Percentiles rank a stretch among this genome's conserved stretches.
Evolutionary conservation across 2,113 vertebrate genomes (phyloP).

Genomic region (Carollia perspicillata): DNA sequence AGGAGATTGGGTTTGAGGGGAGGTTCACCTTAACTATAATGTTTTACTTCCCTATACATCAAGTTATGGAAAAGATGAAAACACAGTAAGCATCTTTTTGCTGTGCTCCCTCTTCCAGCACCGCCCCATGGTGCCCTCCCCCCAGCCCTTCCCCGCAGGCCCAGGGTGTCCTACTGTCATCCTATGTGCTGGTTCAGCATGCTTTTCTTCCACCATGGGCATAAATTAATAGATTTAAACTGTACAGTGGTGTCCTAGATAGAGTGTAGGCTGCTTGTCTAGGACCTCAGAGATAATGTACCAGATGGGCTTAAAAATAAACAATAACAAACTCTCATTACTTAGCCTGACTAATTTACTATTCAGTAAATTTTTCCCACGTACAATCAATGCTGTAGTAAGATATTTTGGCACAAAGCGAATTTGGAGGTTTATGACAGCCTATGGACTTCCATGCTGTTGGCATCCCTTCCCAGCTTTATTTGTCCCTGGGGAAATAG

Average conservation of each 20-base stretch:
- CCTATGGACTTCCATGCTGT: background rate
- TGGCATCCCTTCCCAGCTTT: background rate
- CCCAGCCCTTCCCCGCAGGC: background rate
- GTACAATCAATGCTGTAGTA: conserved; percentile 44
- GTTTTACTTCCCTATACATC: background rate
- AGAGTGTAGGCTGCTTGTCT: background rate
- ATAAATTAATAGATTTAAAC: background rate
- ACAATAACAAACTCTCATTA: conserved; percentile 41
- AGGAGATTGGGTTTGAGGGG: background rate
- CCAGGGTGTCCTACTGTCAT: background rate
- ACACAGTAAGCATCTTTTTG: background rate
- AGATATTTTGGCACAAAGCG: background rate
- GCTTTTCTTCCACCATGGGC: background rate
- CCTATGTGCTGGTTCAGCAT: background rate
- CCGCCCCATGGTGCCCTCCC: rapidly evolving
- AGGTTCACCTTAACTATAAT: background rate
- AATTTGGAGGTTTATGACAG: conserved; percentile 59
- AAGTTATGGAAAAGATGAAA: background rate
- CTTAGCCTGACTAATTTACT: conserved; percentile 64
- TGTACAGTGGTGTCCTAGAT: background rate
- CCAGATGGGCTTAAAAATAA: background rate
- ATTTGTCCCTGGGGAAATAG: conserved; percentile 62
- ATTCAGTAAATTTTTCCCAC: conserved; percentile 58
- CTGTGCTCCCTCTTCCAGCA: background rate
- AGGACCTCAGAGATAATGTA: background rate